These are phyloP conservation scores for Caradrina kadenii DNA, from an alignment of 2,888 invertebrate genomes.

Conservation along the genomic window DNA sequence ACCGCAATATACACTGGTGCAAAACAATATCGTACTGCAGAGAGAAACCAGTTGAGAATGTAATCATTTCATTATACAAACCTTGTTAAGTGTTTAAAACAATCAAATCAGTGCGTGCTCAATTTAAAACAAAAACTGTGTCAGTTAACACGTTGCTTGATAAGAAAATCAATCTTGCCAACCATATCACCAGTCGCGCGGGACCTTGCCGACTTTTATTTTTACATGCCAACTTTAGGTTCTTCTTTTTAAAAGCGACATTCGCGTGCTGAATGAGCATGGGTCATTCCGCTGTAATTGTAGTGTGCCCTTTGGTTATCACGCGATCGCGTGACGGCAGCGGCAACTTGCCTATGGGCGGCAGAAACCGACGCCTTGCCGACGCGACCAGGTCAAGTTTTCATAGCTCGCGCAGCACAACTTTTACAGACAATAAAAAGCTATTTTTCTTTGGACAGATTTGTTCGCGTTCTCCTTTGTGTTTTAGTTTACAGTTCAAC, in stretches of 20 bases:
- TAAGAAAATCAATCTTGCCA: constrained; percentile 67
- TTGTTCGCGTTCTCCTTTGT: constrained; percentile 38
- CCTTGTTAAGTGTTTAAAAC: constrained; percentile 18
- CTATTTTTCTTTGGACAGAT: constrained; percentile 46
- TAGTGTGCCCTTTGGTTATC: constrained; percentile 79
- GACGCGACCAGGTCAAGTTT: constrained; percentile 60
- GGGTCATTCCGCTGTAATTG: constrained; percentile 83
- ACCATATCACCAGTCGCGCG: constrained; percentile 59
- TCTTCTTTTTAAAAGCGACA: constrained; percentile 78
- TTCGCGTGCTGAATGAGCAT: constrained; percentile 82
- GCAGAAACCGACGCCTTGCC: constrained; percentile 47
- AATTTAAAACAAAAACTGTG: constrained; percentile 36
- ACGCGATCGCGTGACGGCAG: constrained; percentile 84
- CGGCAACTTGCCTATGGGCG: constrained; percentile 29
- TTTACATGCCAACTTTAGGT: constrained; percentile 70
- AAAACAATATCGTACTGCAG: constrained; percentile 13
- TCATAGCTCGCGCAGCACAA: constrained; percentile 39
- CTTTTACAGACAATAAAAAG: constrained; percentile 60
- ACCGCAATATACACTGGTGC: neutral
- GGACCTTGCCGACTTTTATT: constrained; percentile 68
- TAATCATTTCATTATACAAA: constrained; percentile 10
- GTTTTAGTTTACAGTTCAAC: constrained; percentile 49
- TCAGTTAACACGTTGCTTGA: constrained; percentile 59
- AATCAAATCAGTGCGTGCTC: constrained; percentile 21
- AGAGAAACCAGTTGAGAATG: neutral